Conservation (phyloP, 1,140 invertebrate species). For the Drosophila ficusphila region DNA sequence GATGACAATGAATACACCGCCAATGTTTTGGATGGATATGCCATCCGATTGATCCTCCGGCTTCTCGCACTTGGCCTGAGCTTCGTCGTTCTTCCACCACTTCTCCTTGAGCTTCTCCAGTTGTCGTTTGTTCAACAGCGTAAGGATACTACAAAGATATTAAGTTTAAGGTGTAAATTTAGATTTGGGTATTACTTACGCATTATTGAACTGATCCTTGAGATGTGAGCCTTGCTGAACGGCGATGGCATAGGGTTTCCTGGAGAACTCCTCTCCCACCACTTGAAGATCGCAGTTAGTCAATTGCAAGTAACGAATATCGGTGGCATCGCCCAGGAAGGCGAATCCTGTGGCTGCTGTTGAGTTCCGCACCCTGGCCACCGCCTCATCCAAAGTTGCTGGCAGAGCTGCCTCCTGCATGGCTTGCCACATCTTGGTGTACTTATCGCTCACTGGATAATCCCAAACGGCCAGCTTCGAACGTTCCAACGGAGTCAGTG, state of each 20-base stretch:
- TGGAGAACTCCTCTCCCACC: slow-evolving; percentile 97
- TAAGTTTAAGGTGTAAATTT: not conserved
- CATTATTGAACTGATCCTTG: slow-evolving; percentile 95
- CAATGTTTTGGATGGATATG: slow-evolving; percentile 98
- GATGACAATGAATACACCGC: slow-evolving; percentile 98
- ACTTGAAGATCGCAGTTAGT: slow-evolving; percentile 96
- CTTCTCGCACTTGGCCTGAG: slow-evolving; percentile 92
- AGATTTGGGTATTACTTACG: slow-evolving; percentile 85
- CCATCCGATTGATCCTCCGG: slow-evolving; percentile 96
- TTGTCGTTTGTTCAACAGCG: slow-evolving; percentile 95
- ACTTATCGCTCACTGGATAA: slow-evolving; percentile 99
- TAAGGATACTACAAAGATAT: slow-evolving; percentile 90
- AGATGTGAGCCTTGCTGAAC: slow-evolving; percentile 97
- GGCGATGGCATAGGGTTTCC: slow-evolving; percentile 98
- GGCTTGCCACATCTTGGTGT: slow-evolving; percentile 99
- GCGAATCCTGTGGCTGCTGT: slow-evolving; percentile 93
- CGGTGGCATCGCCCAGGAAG: slow-evolving; percentile 96
- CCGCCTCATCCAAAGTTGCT: slow-evolving; percentile 89
- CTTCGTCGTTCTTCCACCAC: slow-evolving; percentile 97
- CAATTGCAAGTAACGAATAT: slow-evolving; percentile 93
- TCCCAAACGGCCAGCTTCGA: slow-evolving; percentile 99
- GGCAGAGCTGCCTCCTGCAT: slow-evolving; percentile 96
- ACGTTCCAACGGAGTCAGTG: slow-evolving; percentile 93
- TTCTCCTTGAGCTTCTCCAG: slow-evolving; percentile 96
- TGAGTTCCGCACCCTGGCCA: slow-evolving; percentile 90